These are phyloP conservation scores for Junonia oenone DNA, from an alignment of 2,888 invertebrate genomes.

Conservation along the genomic window DNA sequence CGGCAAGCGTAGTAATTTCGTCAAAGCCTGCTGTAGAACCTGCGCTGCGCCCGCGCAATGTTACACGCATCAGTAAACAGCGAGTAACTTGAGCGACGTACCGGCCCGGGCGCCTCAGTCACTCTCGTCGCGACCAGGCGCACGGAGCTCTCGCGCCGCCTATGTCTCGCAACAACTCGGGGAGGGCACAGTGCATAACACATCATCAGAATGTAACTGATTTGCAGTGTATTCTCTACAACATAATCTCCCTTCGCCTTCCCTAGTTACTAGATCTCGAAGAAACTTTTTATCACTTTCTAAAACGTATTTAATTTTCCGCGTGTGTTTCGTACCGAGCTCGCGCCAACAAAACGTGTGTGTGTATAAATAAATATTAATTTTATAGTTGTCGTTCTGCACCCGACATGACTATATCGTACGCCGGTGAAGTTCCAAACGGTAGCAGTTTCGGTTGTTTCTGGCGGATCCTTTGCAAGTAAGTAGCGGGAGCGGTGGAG, in stretches of 20 bases:
- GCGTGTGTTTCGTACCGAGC: constrained; percentile 68
- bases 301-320: constrained; percentile 74
- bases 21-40: constrained; percentile 26
- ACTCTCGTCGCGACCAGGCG: constrained; percentile 52
- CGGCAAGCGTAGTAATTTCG: constrained; percentile 24
- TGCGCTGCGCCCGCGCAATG: constrained; percentile 11
- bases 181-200: constrained; percentile 58
- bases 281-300: constrained; percentile 71
- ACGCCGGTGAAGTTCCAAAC: constrained; percentile 93
- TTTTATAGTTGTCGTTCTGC: constrained; percentile 54
- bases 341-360: constrained; percentile 69
- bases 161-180: constrained; percentile 48
- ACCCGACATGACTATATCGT: constrained; percentile 90
- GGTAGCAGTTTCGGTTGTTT: constrained; percentile 96
- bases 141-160: constrained; percentile 54
- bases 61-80: constrained; percentile 46
- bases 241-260: constrained; percentile 61
- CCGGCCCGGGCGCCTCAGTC: constrained; percentile 47
- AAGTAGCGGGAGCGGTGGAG: constrained; percentile 56
- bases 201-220: constrained; percentile 73
- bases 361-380: constrained; percentile 72
- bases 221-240: constrained; percentile 52
- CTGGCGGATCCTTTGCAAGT: constrained; percentile 94
- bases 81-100: constrained; percentile 43
- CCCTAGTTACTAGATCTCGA: constrained; percentile 50